A percentile compares a stretch with the other conserved stretches of the same genome.
These are phyloP conservation scores for Stegostoma tigrinum DNA, from an alignment of 2,113 vertebrate genomes.

Conservation along the genomic window DNA sequence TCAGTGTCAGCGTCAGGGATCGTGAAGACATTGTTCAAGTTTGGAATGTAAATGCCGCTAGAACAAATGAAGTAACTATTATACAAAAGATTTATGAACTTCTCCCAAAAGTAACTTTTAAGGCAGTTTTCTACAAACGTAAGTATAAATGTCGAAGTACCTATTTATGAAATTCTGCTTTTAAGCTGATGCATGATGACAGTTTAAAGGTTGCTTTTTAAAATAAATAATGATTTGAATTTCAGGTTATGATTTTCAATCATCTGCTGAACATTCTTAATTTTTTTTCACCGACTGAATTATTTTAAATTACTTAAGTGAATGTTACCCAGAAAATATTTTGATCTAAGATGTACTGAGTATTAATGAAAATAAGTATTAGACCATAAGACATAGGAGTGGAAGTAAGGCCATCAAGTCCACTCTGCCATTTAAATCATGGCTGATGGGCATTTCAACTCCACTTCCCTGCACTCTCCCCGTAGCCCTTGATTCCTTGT, in stretches of 20 bases:
- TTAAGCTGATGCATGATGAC: conserved; percentile 17
- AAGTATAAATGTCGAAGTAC: conserved; percentile 53
- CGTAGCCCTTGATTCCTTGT: too few species aligned
- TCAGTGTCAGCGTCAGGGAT: conserved; percentile 85
- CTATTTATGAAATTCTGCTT: not conserved
- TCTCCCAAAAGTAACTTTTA: conserved; percentile 80
- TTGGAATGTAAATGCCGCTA: conserved; percentile 87
- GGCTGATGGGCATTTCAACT: too few species aligned
- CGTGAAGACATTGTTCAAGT: conserved; percentile 87
- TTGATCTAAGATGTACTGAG: not conserved
- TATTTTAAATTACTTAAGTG: not conserved
- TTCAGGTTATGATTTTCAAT: not conserved
- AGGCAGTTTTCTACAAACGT: conserved; percentile 95
- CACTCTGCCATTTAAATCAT: too few species aligned
- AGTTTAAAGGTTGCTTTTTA: not conserved
- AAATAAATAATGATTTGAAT: not conserved
- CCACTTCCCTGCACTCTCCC: too few species aligned
- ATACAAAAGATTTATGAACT: conserved; percentile 82
- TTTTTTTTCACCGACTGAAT: not conserved
- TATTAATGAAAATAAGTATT: not conserved
- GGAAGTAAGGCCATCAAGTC: too few species aligned
- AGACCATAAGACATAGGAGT: too few species aligned
- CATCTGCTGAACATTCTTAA: not conserved
- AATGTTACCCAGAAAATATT: not conserved
- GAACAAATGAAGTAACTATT: conserved; percentile 76